These are phyloP conservation scores for Papilio gigon DNA, from an alignment of 2,888 invertebrate species.

Conservation along the genomic window DNA sequence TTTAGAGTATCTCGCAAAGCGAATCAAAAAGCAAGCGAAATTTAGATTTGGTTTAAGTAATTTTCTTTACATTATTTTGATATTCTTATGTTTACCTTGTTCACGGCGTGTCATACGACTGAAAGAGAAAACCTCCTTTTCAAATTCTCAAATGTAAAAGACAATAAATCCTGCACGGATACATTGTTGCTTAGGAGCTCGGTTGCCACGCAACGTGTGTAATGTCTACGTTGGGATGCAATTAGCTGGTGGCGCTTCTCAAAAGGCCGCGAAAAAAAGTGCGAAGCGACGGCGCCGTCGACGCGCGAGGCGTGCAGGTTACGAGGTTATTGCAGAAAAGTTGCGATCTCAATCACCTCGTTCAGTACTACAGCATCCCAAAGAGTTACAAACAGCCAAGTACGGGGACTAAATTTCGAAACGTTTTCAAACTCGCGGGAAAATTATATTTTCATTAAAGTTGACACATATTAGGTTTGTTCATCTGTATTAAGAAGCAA, in stretches of 20 bases:
- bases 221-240: not conserved
- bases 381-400: not conserved
- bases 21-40: too few relatives aligned
- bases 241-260: not conserved
- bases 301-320: constrained; percentile 18
- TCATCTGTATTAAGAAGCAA: not conserved
- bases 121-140: not conserved
- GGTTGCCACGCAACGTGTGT: not conserved
- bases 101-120: too few relatives aligned
- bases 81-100: too few relatives aligned
- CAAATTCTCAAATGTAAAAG: not conserved
- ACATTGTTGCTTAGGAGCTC: not conserved
- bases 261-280: too few relatives aligned
- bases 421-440: not conserved
- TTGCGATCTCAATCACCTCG: constrained; percentile 14
- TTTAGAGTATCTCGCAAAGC: not conserved
- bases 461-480: too few relatives aligned
- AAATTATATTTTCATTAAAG: not conserved
- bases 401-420: not conserved
- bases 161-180: not conserved
- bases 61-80: too few relatives aligned
- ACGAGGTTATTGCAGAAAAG: constrained; percentile 22
- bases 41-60: too few relatives aligned
- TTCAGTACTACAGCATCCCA: constrained; percentile 1
- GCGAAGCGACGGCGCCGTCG: too few relatives aligned